These are phyloP conservation scores for Cynocephalus volans DNA, from an alignment of 2,113 vertebrate genomes.

Conservation along the genomic window DNA sequence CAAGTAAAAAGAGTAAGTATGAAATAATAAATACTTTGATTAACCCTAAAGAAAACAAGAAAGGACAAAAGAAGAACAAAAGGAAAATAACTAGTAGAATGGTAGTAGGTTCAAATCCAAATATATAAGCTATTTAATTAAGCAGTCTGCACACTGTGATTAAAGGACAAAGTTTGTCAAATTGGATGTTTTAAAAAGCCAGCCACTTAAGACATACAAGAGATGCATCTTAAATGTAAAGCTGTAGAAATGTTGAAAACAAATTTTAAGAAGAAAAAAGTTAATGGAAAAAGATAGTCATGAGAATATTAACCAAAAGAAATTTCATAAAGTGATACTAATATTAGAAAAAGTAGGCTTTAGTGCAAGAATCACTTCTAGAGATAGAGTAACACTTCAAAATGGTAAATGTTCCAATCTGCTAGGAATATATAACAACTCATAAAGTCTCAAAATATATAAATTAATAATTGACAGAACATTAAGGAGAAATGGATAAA, in stretches of 20 bases:
- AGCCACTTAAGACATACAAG: not conserved
- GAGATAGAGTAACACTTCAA: not conserved
- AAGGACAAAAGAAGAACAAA: not conserved
- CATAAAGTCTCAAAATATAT: not conserved
- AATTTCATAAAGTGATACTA: not conserved
- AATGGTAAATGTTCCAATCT: not conserved
- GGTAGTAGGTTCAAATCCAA: constrained; percentile 17
- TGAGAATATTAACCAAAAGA: not conserved
- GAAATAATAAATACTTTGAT: not conserved
- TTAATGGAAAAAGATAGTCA: not conserved
- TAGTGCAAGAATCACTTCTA: not conserved
- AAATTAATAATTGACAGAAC: not conserved
- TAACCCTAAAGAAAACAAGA: constrained; percentile 25
- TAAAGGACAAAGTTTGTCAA: not conserved
- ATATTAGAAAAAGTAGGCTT: not conserved
- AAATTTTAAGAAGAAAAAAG: not conserved
- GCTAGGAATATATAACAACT: not conserved
- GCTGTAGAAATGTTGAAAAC: not conserved
- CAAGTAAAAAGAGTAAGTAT: not conserved
- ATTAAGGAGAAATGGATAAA: not conserved
- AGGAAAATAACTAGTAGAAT: not conserved
- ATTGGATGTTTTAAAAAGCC: not conserved
- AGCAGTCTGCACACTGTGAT: not conserved
- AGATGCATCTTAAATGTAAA: not conserved
- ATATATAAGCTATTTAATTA: not conserved